Base-by-base conservation (phyloP, 2,888 invertebrate genomes). In the Cephus pulcher region DNA sequence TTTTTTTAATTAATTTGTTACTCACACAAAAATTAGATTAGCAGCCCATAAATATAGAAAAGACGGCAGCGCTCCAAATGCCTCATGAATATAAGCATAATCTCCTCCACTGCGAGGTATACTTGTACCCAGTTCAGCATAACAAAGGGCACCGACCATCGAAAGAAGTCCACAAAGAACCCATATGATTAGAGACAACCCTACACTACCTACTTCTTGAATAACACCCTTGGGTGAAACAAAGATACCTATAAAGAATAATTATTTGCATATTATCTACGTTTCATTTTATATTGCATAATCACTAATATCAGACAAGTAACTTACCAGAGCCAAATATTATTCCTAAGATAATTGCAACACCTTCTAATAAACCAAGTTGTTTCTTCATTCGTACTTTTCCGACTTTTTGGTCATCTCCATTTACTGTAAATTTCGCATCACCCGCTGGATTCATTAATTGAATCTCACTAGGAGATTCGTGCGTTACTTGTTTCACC, bases 21-120 rank as follows among this genome's bases (percentile, higher is more conserved):
- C 97, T 95, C 92, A 98, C 96, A 98, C 98, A 93, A 99, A 98
- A 81, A 99, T 97, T 87, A 98, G 94, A 93, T 97, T 96, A n/a
- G 98, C 98, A 90, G 98, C 98, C 99, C 99, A 99, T 23, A 99
- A 93, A 90, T 97, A 99, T 23, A 99, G 93, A 91, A 99, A 99
- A 0, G 98, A 97, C 30, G 97, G 98, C 78, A 99, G 92, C 2
- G 96, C 94, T 35, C 99, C 99, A 89, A 95, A 99, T 1, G 98
- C 97, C 92, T 98, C 96, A 87, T 95, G 94, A 82, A 99, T 98
- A 88, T 99, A 99, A 68, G 98, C 98, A 92, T 99, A 99, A 92
- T 99, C 99, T 2, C 98, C 99, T 34, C 99, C 99, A 80, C 98
- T 98, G 89, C 97, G 96, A 4, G 98, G 97, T 88, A 99, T 95